These are phyloP conservation scores for Drosophila affinis DNA, from an alignment of 2,888 invertebrate genomes.

Conservation along the genomic window DNA sequence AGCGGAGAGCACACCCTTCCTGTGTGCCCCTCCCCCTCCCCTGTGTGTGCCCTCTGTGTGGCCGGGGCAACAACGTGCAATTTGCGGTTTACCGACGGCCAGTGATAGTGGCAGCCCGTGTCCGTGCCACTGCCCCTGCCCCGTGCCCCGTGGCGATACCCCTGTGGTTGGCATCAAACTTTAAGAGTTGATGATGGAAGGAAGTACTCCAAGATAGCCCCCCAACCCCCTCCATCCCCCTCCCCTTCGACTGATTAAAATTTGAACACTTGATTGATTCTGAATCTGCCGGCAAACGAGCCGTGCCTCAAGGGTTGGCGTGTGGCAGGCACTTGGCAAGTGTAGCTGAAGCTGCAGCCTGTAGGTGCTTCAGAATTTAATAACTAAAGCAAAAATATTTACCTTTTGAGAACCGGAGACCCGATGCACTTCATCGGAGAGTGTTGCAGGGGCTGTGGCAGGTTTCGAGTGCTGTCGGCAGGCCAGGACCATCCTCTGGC, in stretches of 20 bases:
- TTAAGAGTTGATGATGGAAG: conserved; percentile 57
- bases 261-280: conserved; percentile 73
- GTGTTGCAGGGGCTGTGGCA: conserved; percentile 18
- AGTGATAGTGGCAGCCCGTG: conserved; percentile 47
- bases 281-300: conserved; percentile 47
- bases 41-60: neutral
- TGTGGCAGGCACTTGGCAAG: neutral
- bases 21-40: no score
- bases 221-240: no score
- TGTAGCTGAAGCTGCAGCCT: neutral
- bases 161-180: conserved; percentile 62
- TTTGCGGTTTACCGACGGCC: conserved; percentile 60
- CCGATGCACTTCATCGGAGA: conserved; percentile 39
- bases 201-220: conserved; percentile 48
- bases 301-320: neutral
- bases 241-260: conserved; percentile 61
- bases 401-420: conserved; percentile 67
- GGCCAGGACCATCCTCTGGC: neutral
- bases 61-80: conserved; percentile 54
- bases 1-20: neutral
- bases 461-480: conserved; percentile 51
- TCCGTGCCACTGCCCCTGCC: neutral
- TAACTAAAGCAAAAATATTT: conserved; percentile 73
- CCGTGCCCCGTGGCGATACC: neutral
- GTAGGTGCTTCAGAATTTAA: conserved; percentile 59